Percentiles rank a stretch among this genome's conserved stretches.
These are phyloP conservation scores for Drosophila burlai DNA, from an alignment of 1,140 invertebrate genomes.

Conservation along the genomic window DNA sequence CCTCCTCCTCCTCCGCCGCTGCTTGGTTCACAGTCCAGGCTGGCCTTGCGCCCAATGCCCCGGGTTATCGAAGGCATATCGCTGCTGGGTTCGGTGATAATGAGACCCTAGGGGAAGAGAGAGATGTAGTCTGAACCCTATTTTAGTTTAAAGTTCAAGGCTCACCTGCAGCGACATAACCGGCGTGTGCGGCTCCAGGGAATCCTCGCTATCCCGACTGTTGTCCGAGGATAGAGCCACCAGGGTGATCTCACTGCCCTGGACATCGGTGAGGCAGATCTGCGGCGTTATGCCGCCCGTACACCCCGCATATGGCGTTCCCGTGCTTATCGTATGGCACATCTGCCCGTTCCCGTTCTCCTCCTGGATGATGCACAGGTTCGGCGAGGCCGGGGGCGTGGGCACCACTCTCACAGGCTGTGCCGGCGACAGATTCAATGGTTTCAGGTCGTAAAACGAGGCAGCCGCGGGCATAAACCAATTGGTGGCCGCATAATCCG, in stretches of 20 bases:
- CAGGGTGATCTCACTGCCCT: constrained; percentile 92
- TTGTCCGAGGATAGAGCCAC: constrained; percentile 90
- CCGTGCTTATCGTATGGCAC: constrained; percentile 76
- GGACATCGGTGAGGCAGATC: constrained; percentile 95
- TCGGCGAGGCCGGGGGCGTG: constrained; percentile 85
- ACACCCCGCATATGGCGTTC: constrained; percentile 72
- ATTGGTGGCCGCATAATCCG: constrained; percentile 62
- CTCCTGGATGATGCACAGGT: constrained; percentile 95
- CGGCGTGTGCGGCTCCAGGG: constrained; percentile 77
- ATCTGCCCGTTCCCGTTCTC: constrained; percentile 86
- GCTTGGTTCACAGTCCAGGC: constrained; percentile 86
- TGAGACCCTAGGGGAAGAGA: constrained; percentile 87
- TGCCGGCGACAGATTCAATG: constrained; percentile 87
- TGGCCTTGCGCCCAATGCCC: constrained; percentile 90
- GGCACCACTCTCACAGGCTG: constrained; percentile 80
- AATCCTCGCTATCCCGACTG: constrained; percentile 87
- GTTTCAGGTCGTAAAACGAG: constrained; percentile 85
- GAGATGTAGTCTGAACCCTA: rapidly evolving
- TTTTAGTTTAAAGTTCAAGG: not conserved
- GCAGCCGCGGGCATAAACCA: constrained; percentile 82
- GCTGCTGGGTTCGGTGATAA: constrained; percentile 91
- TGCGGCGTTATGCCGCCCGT: constrained; percentile 87
- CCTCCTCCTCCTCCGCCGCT: constrained; percentile 4
- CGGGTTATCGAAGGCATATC: constrained; percentile 92
- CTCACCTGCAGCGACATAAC: constrained; percentile 84